These are phyloP conservation scores for Nephrotoma flavescens DNA, from an alignment of 2,888 invertebrate species.

Conservation along the genomic window DNA sequence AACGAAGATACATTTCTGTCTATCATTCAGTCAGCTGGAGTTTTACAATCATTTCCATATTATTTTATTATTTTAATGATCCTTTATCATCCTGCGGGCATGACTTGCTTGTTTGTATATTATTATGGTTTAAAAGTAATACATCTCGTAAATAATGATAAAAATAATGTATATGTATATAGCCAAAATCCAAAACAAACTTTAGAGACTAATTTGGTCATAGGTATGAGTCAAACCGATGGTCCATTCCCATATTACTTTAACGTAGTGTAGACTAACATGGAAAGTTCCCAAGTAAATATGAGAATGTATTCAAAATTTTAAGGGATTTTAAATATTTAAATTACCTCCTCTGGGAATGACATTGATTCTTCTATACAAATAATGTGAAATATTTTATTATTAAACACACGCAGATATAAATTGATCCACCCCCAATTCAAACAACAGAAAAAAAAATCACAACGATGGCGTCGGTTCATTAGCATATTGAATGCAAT, in stretches of 20 bases:
- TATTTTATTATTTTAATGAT: background rate
- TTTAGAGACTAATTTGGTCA: background rate
- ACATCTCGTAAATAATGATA: background rate
- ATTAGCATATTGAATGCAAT: background rate
- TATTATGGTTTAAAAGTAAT: background rate
- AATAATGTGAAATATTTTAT: background rate
- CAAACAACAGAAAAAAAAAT: background rate
- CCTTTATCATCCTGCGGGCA: background rate
- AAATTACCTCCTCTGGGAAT: background rate
- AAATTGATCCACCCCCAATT: background rate
- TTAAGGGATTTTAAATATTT: background rate
- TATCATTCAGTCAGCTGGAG: background rate
- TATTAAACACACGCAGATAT: background rate
- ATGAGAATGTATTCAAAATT: background rate
- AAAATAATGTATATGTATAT: background rate
- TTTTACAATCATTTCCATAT: background rate
- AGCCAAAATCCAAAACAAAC: background rate
- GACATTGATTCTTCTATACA: background rate
- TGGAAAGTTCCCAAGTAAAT: background rate
- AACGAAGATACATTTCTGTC: background rate
- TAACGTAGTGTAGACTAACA: background rate
- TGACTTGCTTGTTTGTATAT: background rate
- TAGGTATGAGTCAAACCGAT: background rate
- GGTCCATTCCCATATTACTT: background rate
- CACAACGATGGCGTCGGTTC: background rate